Percentiles rank a stretch among this genome's conserved stretches.
Evolutionary conservation across 1,140 invertebrate species (phyloP).

Genomic region (Drusus annulatus): DNA sequence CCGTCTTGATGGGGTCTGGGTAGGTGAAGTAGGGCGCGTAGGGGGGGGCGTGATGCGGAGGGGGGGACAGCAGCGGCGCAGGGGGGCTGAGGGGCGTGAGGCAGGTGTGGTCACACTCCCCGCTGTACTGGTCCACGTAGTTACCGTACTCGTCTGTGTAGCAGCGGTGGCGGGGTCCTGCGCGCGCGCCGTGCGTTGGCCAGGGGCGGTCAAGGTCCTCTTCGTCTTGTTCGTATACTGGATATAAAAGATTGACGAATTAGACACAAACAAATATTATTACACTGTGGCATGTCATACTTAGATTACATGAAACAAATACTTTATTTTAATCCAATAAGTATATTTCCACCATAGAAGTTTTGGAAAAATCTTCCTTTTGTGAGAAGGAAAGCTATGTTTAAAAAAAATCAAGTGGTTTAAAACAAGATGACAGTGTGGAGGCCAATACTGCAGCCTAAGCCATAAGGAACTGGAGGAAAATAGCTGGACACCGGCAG

Average conservation of each 20-base stretch:
- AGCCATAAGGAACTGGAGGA: no score
- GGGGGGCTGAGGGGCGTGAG: slow-evolving; percentile 62
- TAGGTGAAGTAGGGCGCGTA: slow-evolving; percentile 16
- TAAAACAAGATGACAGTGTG: no score
- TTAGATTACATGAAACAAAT: no score
- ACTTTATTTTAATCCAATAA: no score
- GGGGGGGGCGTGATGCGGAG: not conserved
- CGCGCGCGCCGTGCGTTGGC: slow-evolving; percentile 62
- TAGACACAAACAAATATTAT: no score
- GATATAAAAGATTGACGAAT: not conserved
- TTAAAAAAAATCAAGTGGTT: no score
- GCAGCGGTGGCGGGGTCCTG: slow-evolving; percentile 64
- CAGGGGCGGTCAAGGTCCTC: slow-evolving; percentile 56
- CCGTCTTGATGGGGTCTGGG: slow-evolving; percentile 38
- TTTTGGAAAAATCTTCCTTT: no score
- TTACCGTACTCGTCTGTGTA: slow-evolving; percentile 71
- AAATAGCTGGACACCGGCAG: no score
- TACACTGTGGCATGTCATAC: no score
- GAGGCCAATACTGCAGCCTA: no score
- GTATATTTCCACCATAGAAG: no score
- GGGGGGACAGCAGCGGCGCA: slow-evolving; percentile 12
- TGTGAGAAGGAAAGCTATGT: no score
- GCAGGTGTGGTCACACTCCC: slow-evolving; percentile 63
- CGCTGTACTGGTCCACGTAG: slow-evolving; percentile 65
- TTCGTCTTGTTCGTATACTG: slow-evolving; percentile 5